A percentile compares a stretch with the other conserved stretches of the same genome.
Conservation (phyloP, 2,113 vertebrate genomes). For the Lathamus discolor region DNA sequence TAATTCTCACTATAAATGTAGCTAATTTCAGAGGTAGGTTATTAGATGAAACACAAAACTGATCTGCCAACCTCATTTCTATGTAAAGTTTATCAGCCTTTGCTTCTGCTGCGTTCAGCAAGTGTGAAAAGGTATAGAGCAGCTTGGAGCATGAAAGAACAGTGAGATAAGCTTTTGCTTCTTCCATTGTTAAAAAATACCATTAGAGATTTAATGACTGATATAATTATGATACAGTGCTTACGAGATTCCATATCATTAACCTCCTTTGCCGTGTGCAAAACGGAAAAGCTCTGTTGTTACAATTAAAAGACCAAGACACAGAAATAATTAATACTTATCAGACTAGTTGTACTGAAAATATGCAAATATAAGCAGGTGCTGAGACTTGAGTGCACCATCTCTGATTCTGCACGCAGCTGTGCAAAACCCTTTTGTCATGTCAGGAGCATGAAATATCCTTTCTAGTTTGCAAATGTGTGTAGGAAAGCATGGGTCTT, state of each 20-base stretch:
- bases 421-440: background rate
- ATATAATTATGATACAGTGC: background rate
- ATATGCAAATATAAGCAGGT: rapidly evolving
- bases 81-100: background rate
- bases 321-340: background rate
- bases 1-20: background rate
- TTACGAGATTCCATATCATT: slow-evolving; percentile 3
- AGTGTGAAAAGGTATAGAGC: background rate
- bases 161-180: rapidly evolving
- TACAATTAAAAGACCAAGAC: background rate
- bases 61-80: background rate
- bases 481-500: background rate
- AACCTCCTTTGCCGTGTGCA: background rate
- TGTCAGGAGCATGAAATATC: background rate
- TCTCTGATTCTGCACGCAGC: background rate
- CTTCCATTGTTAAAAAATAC: background rate
- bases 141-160: background rate
- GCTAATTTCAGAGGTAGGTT: background rate
- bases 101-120: background rate
- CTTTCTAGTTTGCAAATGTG: background rate
- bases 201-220: slow-evolving; percentile 7
- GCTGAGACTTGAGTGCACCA: background rate
- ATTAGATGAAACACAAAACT: background rate
- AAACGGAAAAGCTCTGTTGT: background rate
- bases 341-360: background rate